Conservation (phyloP, 2,113 vertebrate genomes). For the Pterocles burchelli region DNA sequence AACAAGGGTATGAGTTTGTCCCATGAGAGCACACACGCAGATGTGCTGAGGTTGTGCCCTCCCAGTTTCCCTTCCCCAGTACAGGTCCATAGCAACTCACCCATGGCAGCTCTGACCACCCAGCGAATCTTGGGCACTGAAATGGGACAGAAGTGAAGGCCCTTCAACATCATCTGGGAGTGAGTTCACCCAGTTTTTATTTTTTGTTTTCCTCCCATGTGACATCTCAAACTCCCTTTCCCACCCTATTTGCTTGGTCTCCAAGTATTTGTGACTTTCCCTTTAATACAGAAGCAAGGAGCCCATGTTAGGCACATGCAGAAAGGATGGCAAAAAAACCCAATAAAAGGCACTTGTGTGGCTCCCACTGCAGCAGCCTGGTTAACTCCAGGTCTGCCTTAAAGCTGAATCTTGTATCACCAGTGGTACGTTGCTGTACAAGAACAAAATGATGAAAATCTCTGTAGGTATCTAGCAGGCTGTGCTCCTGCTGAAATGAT, state of each 20-base stretch:
- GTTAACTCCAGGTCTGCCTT: background rate
- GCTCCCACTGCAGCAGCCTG: background rate
- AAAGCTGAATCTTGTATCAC: background rate
- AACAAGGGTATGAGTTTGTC: background rate
- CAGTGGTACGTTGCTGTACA: background rate
- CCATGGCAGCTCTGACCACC: background rate
- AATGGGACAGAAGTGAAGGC: background rate
- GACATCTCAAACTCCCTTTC: background rate
- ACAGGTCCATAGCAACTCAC: background rate
- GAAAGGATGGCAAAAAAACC: background rate
- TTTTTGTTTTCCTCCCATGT: background rate
- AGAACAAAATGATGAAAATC: background rate
- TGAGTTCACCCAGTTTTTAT: background rate
- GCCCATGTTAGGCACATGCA: background rate
- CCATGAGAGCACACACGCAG: accelerated
- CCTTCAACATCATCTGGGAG: background rate
- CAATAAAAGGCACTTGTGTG: background rate
- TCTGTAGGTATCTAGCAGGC: background rate
- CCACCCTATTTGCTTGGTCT: background rate
- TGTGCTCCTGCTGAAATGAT: background rate
- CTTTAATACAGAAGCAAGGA: background rate
- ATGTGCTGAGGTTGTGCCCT: background rate
- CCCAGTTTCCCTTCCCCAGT: background rate
- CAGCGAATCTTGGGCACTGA: background rate
- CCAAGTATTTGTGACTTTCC: background rate